Conservation (phyloP, 2,888 invertebrate species). For the Coelopa pilipes region DNA sequence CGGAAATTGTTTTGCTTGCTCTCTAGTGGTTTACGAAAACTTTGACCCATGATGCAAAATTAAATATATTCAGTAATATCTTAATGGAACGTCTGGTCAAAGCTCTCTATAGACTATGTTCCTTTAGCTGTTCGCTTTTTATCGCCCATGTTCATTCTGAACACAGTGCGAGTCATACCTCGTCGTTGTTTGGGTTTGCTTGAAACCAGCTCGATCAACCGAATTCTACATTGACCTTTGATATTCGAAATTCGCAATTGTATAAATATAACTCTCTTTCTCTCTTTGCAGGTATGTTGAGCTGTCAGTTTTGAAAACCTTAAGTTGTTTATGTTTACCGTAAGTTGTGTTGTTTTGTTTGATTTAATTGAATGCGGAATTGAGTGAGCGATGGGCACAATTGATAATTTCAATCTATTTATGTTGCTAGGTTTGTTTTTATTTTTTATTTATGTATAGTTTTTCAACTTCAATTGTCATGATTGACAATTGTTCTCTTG, state of each 20-base stretch:
- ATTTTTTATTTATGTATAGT: neutral
- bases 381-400: constrained; percentile 35
- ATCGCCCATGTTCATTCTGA: no score
- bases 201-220: no score
- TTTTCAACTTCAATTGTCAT: neutral
- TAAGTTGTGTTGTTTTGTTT: neutral
- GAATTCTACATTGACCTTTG: neutral
- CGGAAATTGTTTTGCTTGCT: no score
- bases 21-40: no score
- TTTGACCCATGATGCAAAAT: no score
- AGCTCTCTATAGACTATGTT: no score
- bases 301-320: neutral
- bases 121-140: no score
- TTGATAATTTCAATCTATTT: neutral
- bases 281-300: constrained; percentile 36
- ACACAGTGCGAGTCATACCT: no score
- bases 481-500: no score
- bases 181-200: no score
- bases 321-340: neutral
- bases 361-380: constrained; percentile 29
- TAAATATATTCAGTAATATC: no score
- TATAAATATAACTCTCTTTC: neutral
- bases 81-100: no score
- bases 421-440: neutral
- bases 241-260: neutral